These are phyloP conservation scores for Tanytarsus gracilentus DNA, from an alignment of 2,888 invertebrate species.

Conservation along the genomic window DNA sequence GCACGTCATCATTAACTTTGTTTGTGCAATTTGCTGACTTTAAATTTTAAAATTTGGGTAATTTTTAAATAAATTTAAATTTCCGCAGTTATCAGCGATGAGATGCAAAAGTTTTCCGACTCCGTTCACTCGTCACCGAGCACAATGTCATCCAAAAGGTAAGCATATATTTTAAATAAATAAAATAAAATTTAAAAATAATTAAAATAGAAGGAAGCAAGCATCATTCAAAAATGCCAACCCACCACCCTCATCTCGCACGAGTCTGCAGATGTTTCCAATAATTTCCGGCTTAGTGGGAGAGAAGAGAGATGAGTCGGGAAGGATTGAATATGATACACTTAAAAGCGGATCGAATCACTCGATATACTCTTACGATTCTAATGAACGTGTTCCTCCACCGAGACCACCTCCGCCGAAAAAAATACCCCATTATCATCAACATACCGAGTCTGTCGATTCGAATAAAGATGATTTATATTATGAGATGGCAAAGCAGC, in stretches of 20 bases:
- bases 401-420: slow-evolving; percentile 31
- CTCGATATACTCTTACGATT: slow-evolving; percentile 46
- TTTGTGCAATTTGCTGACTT: neutral
- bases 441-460: slow-evolving; percentile 40
- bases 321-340: slow-evolving; percentile 58
- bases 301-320: slow-evolving; percentile 41
- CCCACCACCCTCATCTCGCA: slow-evolving; percentile 42
- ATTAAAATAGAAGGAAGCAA: neutral
- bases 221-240: neutral
- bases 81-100: slow-evolving; percentile 28
- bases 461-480: slow-evolving; percentile 77
- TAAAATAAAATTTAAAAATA: neutral
- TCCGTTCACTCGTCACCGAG: slow-evolving; percentile 29
- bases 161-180: neutral
- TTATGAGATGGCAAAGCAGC: slow-evolving; percentile 94
- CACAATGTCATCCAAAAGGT: slow-evolving; percentile 16
- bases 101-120: slow-evolving; percentile 23
- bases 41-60: neutral
- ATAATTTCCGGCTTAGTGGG: slow-evolving; percentile 43
- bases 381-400: slow-evolving; percentile 40
- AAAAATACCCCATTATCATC: neutral
- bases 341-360: slow-evolving; percentile 67
- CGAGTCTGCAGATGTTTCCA: slow-evolving; percentile 44
- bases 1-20: neutral
- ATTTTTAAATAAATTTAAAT: neutral